These are phyloP conservation scores for Tiaroga cobitis DNA, from an alignment of 2,797 vertebrate species.

Conservation along the genomic window DNA sequence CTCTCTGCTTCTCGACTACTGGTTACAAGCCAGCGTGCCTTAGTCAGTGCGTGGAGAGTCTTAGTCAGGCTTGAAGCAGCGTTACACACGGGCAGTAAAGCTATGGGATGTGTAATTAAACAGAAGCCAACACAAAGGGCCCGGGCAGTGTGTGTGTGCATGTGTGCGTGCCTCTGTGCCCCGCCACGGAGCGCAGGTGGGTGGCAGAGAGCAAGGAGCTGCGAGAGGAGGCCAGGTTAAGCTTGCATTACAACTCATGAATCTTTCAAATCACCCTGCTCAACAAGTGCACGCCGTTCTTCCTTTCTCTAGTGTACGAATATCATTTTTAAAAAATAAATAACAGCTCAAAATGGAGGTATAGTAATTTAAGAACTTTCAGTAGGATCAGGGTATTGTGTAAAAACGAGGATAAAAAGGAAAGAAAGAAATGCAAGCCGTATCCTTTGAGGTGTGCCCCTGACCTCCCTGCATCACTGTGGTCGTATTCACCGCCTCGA, in stretches of 20 bases:
- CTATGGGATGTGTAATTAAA: conserved; percentile 65
- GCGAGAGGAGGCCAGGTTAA: conserved; percentile 58
- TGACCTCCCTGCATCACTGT: conserved; percentile 69
- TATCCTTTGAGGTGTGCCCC: conserved; percentile 69
- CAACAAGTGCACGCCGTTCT: conserved; percentile 57
- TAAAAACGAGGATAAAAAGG: conserved; percentile 48
- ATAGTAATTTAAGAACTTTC: conserved; percentile 59
- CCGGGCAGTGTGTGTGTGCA: conserved; percentile 18
- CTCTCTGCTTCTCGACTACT: background rate
- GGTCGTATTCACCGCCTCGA: conserved; percentile 66
- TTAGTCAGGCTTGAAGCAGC: conserved; percentile 29
- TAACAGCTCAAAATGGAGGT: conserved; percentile 54
- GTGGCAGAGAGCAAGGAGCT: conserved; percentile 32
- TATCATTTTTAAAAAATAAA: conserved; percentile 30
- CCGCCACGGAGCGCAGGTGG: conserved; percentile 35
- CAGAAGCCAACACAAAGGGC: conserved; percentile 60
- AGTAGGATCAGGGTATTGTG: conserved; percentile 57
- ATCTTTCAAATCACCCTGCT: conserved; percentile 62
- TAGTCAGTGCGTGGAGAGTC: background rate
- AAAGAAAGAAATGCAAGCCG: conserved; percentile 51
- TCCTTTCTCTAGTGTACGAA: conserved; percentile 41
- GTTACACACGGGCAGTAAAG: conserved; percentile 52
- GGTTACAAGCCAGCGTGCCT: background rate
- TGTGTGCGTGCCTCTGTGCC: conserved; percentile 52
- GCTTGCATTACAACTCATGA: conserved; percentile 64